Base-by-base conservation (phyloP, 1,140 invertebrate species). In the Heliothis virescens region DNA sequence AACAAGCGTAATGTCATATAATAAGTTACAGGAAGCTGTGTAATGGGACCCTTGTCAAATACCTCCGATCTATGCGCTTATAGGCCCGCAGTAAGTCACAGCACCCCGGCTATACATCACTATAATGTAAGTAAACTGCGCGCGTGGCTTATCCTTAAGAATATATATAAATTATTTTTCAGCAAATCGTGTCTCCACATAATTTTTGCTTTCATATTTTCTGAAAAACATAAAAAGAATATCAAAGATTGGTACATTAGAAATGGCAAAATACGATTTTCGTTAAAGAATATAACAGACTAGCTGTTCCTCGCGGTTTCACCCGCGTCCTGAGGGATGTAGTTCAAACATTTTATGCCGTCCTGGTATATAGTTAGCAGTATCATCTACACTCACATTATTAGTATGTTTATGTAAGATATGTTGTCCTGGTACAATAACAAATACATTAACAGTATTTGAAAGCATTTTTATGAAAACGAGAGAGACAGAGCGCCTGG, bases 31-130 rank as follows among this genome's bases (percentile, higher is more conserved):
- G 41, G 57, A 74, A 74, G 41, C 62, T 62, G n/a, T 47, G 34
- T 60, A 73, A 57, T 57, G 71, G 13, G 57, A 79, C 78, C 78
- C 78, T 79, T 65, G 59, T 79, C 78, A 79, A 50, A 71, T 71
- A 62, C 53, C 65, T 72, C 29, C 65, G 52, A 79, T 79, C 71
- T 79, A 74, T 79, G 69, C 73, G 59, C 52, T 79, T 48, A 48
- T 26, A 65, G 12, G 62, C 21, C 15, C 52, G 62, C 41, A 79
- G 53, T 74, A 74, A 48, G 55, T 74, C 55, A 57, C 55, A 13
- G 21, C 13, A 41, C 47, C 16, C 41, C 71, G 53, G 29, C 71
- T 18, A 59, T 76, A 76, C 59, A 5, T 76, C 29, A 76, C 15
- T 50, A 53, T 63, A 65, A 63, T 53, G 74, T 53, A 65, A 74